phyloP scores from a whole-genome alignment of 1,140 invertebrate species.

The Lysiphlebus fabarum region DNA sequence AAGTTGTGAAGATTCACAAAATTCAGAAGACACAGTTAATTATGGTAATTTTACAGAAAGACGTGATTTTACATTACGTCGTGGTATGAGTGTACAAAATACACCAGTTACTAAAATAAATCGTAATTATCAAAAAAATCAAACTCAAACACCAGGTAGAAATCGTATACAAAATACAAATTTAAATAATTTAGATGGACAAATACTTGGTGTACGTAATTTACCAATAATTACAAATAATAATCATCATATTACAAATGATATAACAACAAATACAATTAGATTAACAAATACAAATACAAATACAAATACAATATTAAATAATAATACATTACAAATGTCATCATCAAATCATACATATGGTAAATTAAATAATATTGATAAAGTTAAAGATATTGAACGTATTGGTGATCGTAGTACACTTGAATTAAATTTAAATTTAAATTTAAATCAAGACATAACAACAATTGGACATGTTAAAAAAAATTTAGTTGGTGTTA shows the following conservation, averaged over 20 bases:
- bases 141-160: conserved; percentile 29
- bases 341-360: conserved; percentile 25
- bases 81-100: conserved; percentile 40
- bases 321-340: conserved; percentile 23
- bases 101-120: conserved; percentile 32
- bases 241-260: conserved; percentile 30
- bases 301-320: too few species aligned
- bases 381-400: conserved; percentile 33
- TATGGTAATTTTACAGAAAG: conserved; percentile 13
- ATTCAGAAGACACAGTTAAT: conserved; percentile 12
- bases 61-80: conserved; percentile 13
- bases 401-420: conserved; percentile 42
- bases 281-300: conserved; percentile 15
- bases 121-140: conserved; percentile 34
- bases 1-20: conserved; percentile 19
- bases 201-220: conserved; percentile 48
- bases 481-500: conserved; percentile 51
- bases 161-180: conserved; percentile 8
- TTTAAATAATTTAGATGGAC: conserved; percentile 28
- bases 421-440: conserved; percentile 46
- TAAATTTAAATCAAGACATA: conserved; percentile 30
- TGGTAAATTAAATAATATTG: conserved; percentile 26
- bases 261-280: conserved; percentile 18
- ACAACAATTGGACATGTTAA: conserved; percentile 29
- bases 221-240: conserved; percentile 28